Evolutionary conservation across 2,888 invertebrate species (phyloP).

Genomic region (Leptinotarsa peninsularis): DNA sequence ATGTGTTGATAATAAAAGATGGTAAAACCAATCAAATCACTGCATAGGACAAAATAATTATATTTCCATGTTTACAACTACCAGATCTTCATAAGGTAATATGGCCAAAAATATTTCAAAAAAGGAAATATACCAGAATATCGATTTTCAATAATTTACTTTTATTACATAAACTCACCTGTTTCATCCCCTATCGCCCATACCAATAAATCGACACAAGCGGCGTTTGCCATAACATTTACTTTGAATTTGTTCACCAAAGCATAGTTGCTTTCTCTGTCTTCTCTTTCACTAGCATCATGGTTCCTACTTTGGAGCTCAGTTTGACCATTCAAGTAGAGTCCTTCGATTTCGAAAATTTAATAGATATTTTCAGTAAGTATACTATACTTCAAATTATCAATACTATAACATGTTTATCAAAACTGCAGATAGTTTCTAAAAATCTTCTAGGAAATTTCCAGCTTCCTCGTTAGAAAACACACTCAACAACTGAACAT

Average conservation of each 20-base stretch:
- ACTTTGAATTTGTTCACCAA: conserved; percentile 92
- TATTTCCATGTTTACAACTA: too few species aligned
- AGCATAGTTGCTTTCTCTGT: conserved; percentile 82
- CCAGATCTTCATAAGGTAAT: too few species aligned
- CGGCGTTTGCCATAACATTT: conserved; percentile 96
- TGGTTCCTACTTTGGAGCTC: conserved; percentile 89
- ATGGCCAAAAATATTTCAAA: too few species aligned
- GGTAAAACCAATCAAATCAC: too few species aligned
- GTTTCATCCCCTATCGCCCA: conserved; percentile 99
- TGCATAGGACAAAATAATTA: too few species aligned
- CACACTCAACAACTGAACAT: too few species aligned
- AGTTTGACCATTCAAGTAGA: conserved; percentile 93
- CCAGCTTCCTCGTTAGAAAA: too few species aligned
- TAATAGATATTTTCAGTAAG: not conserved
- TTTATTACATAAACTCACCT: conserved; percentile 70
- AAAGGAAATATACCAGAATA: too few species aligned
- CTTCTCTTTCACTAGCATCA: conserved; percentile 85
- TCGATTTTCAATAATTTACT: not conserved
- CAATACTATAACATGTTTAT: too few species aligned
- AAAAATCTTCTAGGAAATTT: not conserved
- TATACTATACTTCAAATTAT: not conserved
- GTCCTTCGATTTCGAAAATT: conserved; percentile 69
- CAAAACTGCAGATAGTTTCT: not conserved
- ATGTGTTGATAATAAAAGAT: too few species aligned
- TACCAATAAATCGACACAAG: conserved; percentile 95